These are phyloP conservation scores for Cabera pusaria DNA, from an alignment of 2,888 invertebrate genomes.

Conservation along the genomic window DNA sequence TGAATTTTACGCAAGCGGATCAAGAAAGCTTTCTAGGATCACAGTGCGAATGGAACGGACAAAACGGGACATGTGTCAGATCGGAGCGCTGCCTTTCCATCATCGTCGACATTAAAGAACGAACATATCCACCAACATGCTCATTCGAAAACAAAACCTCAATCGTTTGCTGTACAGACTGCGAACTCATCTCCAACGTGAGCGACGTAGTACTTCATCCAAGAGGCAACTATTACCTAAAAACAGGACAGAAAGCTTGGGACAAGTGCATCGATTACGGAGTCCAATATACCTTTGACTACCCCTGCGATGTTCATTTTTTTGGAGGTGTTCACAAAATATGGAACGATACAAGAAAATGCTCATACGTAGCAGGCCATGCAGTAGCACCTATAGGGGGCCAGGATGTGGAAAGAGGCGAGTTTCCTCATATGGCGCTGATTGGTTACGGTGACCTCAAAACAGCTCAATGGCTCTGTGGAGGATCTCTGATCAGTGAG, in stretches of 20 bases:
- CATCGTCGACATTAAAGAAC: neutral
- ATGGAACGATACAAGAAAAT: neutral
- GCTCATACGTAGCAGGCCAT: neutral
- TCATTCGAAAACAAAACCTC: constrained; percentile 1
- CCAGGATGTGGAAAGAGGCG: neutral
- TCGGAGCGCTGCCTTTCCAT: constrained; percentile 4
- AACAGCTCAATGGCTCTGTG: constrained; percentile 23
- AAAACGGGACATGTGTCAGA: constrained; percentile 2
- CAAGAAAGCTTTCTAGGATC: too few species aligned
- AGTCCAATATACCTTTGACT: too few species aligned
- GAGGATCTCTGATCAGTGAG: constrained; percentile 44
- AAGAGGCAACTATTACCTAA: neutral
- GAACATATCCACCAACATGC: constrained; percentile 5
- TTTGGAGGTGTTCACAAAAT: neutral
- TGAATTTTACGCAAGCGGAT: too few species aligned
- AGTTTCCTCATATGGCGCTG: constrained; percentile 16
- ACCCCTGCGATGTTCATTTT: too few species aligned
- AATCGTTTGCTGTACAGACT: constrained; percentile 11
- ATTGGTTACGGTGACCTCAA: constrained; percentile 13
- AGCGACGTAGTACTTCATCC: neutral
- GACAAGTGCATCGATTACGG: constrained; percentile 12
- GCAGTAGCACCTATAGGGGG: neutral
- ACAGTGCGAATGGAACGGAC: constrained; percentile 1
- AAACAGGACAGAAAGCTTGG: constrained; percentile 8
- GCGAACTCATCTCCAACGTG: constrained; percentile 3